These are phyloP conservation scores for Chaetogeoica ovagalla DNA, from an alignment of 2,888 invertebrate genomes.

Conservation along the genomic window DNA sequence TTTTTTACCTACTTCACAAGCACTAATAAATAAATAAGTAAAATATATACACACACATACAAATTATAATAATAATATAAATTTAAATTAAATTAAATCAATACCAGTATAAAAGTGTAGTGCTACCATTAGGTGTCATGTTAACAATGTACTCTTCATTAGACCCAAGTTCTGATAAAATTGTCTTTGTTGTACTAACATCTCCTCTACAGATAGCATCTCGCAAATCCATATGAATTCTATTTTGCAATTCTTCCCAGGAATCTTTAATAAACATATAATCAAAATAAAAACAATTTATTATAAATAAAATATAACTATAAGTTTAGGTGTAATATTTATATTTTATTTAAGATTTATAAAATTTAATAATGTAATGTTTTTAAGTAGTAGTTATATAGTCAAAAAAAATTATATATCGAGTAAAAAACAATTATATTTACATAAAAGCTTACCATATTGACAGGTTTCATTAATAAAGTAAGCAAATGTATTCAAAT, in stretches of 20 bases:
- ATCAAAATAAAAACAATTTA: not conserved
- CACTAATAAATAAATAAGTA: conserved; percentile 64
- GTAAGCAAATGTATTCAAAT: conserved; percentile 18
- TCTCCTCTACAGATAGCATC: conserved; percentile 74
- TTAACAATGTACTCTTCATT: conserved; percentile 78
- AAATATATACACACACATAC: conserved; percentile 11
- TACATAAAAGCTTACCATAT: conserved; percentile 39
- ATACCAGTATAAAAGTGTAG: conserved; percentile 83
- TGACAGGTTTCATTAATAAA: conserved; percentile 36
- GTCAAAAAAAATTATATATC: not conserved
- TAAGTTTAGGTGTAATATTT: not conserved
- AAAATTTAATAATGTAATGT: not conserved
- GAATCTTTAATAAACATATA: conserved; percentile 63
- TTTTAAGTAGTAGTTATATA: not conserved
- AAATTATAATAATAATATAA: conserved; percentile 13
- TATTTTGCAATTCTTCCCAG: conserved; percentile 73
- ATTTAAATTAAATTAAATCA: conserved; percentile 54
- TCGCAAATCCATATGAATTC: conserved; percentile 75
- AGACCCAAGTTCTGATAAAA: conserved; percentile 68
- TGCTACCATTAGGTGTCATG: conserved; percentile 84
- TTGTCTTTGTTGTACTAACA: conserved; percentile 67
- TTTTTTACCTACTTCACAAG: conserved; percentile 81
- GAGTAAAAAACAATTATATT: not conserved
- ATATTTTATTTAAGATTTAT: not conserved
- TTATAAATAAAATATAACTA: not conserved